phyloP scores from a whole-genome alignment of 2,113 vertebrate genomes.

The Thermophis baileyi region DNA sequence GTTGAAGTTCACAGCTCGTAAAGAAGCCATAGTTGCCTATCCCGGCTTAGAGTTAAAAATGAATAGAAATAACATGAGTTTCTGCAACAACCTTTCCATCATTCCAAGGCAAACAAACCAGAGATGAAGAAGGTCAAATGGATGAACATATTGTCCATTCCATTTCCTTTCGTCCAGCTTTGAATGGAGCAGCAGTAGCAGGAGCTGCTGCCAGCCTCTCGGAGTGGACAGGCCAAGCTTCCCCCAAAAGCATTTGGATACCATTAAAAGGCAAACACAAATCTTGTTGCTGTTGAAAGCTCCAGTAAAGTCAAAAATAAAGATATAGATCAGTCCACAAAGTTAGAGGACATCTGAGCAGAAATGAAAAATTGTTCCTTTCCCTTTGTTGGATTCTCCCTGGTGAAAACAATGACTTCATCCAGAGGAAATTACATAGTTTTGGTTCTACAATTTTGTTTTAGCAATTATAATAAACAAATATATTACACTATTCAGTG shows the following conservation, averaged over 20 bases:
- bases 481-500: no score
- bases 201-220: neutral
- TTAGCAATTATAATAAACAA: neutral
- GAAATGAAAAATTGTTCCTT: neutral
- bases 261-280: neutral
- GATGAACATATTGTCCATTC: neutral
- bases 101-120: neutral
- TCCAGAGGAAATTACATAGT: neutral
- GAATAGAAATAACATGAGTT: neutral
- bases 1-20: neutral
- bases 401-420: neutral
- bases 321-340: neutral
- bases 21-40: neutral
- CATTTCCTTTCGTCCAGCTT: neutral
- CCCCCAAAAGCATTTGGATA: neutral
- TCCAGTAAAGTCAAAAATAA: neutral
- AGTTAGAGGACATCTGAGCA: accelerated
- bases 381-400: neutral
- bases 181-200: neutral
- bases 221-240: neutral
- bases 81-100: neutral
- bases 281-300: neutral
- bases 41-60: neutral
- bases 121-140: neutral
- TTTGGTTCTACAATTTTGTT: neutral